Evolutionary conservation across 2,888 invertebrate species (phyloP).

Genomic region (Cantharis nigra): DNA sequence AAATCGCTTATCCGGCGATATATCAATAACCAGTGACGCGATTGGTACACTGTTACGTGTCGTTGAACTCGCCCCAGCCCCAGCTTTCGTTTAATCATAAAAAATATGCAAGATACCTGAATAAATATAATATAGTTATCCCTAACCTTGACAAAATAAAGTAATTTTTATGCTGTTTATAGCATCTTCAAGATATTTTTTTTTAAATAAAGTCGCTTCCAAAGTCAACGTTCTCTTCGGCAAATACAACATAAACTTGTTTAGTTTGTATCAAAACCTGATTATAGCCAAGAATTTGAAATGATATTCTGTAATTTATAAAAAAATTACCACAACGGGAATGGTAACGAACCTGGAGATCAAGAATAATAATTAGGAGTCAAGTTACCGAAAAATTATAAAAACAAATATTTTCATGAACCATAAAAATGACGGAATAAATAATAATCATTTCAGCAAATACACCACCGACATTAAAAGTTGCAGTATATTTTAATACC

Average conservation of each 20-base stretch:
- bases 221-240: slow-evolving; percentile 1
- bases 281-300: neutral
- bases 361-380: neutral
- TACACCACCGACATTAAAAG: neutral
- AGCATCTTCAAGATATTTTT: neutral
- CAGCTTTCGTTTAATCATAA: neutral
- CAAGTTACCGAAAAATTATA: neutral
- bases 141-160: neutral
- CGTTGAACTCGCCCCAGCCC: neutral
- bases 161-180: neutral
- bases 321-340: neutral
- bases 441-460: neutral
- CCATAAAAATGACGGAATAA: neutral
- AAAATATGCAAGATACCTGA: neutral
- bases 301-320: neutral
- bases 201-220: neutral
- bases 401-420: neutral
- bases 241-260: neutral
- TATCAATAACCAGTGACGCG: neutral
- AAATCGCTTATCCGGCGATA: neutral
- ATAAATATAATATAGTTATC: neutral
- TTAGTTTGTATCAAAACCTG: neutral
- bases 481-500: neutral
- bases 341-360: neutral
- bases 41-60: neutral